Conservation (phyloP, 2,888 invertebrate species). For the Hololepta plana region DNA sequence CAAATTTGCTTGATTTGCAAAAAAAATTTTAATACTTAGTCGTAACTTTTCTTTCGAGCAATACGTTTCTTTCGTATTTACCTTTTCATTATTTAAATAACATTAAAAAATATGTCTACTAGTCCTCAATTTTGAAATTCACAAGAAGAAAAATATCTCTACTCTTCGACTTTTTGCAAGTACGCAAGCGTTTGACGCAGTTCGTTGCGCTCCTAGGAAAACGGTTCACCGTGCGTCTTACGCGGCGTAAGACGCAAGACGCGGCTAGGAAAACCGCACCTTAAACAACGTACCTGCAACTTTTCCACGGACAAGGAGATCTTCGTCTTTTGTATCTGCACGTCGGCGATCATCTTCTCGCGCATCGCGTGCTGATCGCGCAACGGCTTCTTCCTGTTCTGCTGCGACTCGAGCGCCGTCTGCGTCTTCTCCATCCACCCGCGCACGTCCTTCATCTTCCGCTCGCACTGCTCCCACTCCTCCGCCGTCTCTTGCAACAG, state of each 20-base stretch:
- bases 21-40: too few relatives aligned
- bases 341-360: conserved; percentile 74
- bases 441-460: conserved; percentile 77
- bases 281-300: conserved; percentile 42
- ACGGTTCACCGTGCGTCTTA: too few relatives aligned
- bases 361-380: conserved; percentile 71
- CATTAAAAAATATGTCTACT: too few relatives aligned
- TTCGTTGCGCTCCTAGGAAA: too few relatives aligned
- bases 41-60: too few relatives aligned
- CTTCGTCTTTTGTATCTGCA: conserved; percentile 78
- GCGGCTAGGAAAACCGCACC: background rate
- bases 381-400: conserved; percentile 71
- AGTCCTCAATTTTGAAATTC: too few relatives aligned
- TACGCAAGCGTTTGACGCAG: too few relatives aligned
- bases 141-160: too few relatives aligned
- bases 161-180: too few relatives aligned
- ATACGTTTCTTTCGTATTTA: too few relatives aligned
- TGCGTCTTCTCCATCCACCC: conserved; percentile 79
- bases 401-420: conserved; percentile 56
- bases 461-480: conserved; percentile 93
- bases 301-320: conserved; percentile 79
- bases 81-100: too few relatives aligned
- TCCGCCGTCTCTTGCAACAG: conserved; percentile 80
- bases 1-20: too few relatives aligned
- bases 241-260: background rate